These are phyloP conservation scores for Drosophila lacertosa DNA, from an alignment of 1,140 invertebrate genomes.

Conservation along the genomic window DNA sequence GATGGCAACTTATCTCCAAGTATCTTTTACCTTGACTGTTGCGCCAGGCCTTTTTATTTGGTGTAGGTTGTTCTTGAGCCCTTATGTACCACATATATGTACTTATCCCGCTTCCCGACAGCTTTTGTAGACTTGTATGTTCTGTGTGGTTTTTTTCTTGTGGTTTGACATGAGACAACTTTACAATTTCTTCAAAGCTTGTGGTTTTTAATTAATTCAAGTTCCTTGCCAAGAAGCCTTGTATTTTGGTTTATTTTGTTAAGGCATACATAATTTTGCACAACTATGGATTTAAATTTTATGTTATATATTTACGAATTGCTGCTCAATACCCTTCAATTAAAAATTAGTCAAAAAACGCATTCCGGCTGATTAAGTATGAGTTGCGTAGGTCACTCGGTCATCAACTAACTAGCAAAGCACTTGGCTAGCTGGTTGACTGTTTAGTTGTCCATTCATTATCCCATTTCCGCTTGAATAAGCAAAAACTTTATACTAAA, in stretches of 20 bases:
- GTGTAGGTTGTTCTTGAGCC: slow-evolving; percentile 21
- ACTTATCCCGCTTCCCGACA: slow-evolving; percentile 55
- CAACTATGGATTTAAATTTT: slow-evolving; percentile 16
- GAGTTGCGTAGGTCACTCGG: slow-evolving; percentile 48
- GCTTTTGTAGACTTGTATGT: slow-evolving; percentile 41
- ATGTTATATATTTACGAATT: neutral
- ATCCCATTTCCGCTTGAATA: slow-evolving; percentile 76
- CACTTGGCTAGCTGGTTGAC: slow-evolving; percentile 18
- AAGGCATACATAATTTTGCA: slow-evolving; percentile 32
- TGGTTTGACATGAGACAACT: slow-evolving; percentile 38
- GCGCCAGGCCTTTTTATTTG: slow-evolving; percentile 11
- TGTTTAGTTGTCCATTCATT: slow-evolving; percentile 61
- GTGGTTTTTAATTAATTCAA: slow-evolving; percentile 79
- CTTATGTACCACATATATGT: slow-evolving; percentile 25
- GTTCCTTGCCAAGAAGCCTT: slow-evolving; percentile 41
- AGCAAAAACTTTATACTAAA: slow-evolving; percentile 71
- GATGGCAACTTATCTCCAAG: slow-evolving; percentile 33
- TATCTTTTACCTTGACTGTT: slow-evolving; percentile 17
- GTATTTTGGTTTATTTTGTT: too few relatives aligned
- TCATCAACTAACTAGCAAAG: slow-evolving; percentile 37
- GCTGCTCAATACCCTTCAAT: slow-evolving; percentile 1
- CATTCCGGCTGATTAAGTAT: neutral
- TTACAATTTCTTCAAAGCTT: slow-evolving; percentile 54
- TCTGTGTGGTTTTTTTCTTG: slow-evolving; percentile 40
- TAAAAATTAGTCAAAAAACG: slow-evolving; percentile 2